phyloP scores from a whole-genome alignment of 2,888 invertebrate species.

The Ormia ochracea region DNA sequence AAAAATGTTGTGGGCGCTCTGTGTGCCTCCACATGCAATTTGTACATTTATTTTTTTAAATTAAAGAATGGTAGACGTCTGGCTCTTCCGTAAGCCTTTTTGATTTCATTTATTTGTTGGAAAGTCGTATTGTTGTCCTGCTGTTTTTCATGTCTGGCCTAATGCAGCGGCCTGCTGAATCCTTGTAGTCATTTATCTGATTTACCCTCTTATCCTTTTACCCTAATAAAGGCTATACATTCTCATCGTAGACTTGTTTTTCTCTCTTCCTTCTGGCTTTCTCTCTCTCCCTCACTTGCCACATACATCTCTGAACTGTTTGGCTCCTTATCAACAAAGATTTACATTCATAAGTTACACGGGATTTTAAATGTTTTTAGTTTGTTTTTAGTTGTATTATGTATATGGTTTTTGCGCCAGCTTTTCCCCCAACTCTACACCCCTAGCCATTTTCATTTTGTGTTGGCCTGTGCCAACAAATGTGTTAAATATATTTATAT shows the following conservation, averaged over 20 bases:
- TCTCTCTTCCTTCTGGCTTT: no score
- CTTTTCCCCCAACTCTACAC: neutral
- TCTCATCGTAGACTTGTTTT: neutral
- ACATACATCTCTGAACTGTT: slow-evolving; percentile 22
- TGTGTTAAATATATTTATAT: slow-evolving; percentile 12
- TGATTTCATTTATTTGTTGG: neutral
- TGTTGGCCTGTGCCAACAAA: neutral
- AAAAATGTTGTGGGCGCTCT: no score
- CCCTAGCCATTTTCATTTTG: neutral
- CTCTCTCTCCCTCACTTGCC: no score
- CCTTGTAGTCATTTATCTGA: neutral
- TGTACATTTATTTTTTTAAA: neutral
- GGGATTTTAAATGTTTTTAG: slow-evolving; percentile 51
- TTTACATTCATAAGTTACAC: slow-evolving; percentile 55
- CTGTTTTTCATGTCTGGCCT: neutral
- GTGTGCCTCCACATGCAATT: neutral
- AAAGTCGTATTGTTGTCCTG: neutral
- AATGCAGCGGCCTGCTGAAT: neutral
- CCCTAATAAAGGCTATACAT: slow-evolving; percentile 11
- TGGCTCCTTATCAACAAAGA: slow-evolving; percentile 54
- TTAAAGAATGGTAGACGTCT: no score
- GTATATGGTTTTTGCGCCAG: neutral
- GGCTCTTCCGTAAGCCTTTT: neutral
- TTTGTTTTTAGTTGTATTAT: slow-evolving; percentile 9
- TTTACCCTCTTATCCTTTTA: neutral